Evolutionary conservation across 2,888 invertebrate genomes (phyloP).

Genomic region (Torymus aiolomorphi): DNA sequence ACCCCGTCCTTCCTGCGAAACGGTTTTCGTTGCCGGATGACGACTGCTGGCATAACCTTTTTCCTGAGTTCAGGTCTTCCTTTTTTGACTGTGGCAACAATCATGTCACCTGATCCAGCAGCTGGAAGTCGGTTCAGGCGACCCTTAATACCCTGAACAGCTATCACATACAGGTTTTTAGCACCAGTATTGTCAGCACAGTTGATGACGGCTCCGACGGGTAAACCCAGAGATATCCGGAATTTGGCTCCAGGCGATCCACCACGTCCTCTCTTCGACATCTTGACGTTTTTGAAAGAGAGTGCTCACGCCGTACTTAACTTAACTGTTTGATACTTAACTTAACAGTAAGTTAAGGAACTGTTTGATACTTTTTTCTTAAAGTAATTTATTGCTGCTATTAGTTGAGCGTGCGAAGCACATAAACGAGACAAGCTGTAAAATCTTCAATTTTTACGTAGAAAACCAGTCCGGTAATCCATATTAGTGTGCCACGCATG

Average conservation of each 20-base stretch:
- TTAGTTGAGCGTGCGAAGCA: no score
- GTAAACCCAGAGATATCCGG: conserved; percentile 98
- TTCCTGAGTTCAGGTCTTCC: conserved; percentile 99
- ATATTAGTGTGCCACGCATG: no score
- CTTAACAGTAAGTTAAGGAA: no score
- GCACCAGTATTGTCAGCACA: conserved; percentile 99
- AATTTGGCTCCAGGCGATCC: conserved; percentile 99
- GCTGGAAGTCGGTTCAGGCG: conserved; percentile 98
- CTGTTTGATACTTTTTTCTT: no score
- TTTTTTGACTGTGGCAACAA: conserved; percentile 99
- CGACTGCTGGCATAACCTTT: conserved; percentile 99
- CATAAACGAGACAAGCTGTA: no score
- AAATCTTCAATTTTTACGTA: no score
- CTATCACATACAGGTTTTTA: conserved; percentile 99
- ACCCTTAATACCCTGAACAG: conserved; percentile 98
- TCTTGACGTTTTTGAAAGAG: conserved; percentile 76
- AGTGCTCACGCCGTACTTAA: conserved; percentile 62
- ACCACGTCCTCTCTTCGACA: conserved; percentile 93
- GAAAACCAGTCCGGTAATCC: no score
- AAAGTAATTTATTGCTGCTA: no score
- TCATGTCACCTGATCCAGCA: conserved; percentile 99
- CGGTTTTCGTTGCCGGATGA: conserved; percentile 98
- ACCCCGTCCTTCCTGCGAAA: conserved; percentile 99
- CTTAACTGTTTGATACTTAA: no score
- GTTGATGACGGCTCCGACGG: conserved; percentile 99